Conservation (phyloP, 1,140 invertebrate species). For the Camponotus pennsylvanicus region DNA sequence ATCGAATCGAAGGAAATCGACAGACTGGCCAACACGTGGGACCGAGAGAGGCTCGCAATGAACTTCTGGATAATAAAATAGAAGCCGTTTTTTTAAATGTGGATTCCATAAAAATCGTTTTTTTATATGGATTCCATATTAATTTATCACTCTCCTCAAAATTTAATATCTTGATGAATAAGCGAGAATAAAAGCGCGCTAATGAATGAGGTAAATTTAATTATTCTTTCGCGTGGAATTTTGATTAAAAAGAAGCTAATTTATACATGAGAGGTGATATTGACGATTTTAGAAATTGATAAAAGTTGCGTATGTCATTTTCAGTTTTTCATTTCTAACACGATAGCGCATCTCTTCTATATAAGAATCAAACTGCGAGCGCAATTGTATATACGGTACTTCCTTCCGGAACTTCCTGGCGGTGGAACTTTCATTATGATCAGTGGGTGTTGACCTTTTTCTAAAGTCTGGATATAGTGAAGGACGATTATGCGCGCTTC, state of each 20-base stretch:
- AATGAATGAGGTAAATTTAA: neutral
- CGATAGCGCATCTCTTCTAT: neutral
- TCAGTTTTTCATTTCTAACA: neutral
- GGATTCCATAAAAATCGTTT: neutral
- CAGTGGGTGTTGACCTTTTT: constrained; percentile 53
- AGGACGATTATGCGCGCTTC: constrained; percentile 34
- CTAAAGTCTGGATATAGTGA: constrained; percentile 42
- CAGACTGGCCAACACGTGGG: neutral
- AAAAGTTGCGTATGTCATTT: constrained; percentile 7
- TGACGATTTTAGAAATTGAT: neutral
- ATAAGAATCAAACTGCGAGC: constrained; percentile 21
- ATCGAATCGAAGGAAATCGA: neutral
- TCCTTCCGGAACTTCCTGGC: constrained; percentile 47
- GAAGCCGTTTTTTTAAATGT: no score
- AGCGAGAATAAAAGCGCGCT: neutral
- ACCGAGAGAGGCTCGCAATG: neutral
- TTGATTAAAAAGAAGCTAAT: neutral
- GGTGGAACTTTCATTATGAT: constrained; percentile 55
- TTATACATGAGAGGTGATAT: neutral
- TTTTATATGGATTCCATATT: neutral
- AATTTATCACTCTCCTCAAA: neutral
- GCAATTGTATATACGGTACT: constrained; percentile 55
- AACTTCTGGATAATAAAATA: neutral
- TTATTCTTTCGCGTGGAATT: neutral
- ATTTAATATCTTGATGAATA: neutral